These are phyloP conservation scores for Cheiracanthium punctorium DNA, from an alignment of 2,888 invertebrate species.

Conservation along the genomic window DNA sequence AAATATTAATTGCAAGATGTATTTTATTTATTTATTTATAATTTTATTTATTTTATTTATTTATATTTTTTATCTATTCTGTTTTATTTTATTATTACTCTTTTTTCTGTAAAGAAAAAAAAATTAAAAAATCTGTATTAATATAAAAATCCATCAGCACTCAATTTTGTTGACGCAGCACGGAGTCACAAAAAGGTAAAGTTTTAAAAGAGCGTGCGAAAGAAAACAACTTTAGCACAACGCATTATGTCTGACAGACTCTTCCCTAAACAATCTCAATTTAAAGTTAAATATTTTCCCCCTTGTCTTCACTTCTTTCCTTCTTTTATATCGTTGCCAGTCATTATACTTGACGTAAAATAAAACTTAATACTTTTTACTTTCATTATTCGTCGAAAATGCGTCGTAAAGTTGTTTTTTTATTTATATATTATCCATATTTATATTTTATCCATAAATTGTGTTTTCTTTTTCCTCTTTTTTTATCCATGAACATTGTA, in stretches of 20 bases:
- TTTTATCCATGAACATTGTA: not conserved
- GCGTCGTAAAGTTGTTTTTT: no score
- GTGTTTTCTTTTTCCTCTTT: not conserved
- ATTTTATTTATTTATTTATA: no score
- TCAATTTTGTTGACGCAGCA: not conserved
- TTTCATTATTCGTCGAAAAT: not conserved
- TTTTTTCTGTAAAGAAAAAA: no score
- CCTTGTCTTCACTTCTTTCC: not conserved
- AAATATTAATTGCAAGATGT: no score
- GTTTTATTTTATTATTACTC: no score
- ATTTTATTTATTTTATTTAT: no score
- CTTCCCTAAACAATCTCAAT: not conserved
- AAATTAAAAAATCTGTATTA: no score
- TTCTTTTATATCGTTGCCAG: not conserved
- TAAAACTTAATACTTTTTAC: conserved; percentile 1
- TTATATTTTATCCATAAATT: not conserved
- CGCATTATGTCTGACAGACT: not conserved
- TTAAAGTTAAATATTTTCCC: not conserved
- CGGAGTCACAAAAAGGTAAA: not conserved
- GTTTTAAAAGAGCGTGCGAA: not conserved
- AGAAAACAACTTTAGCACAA: not conserved
- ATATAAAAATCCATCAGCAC: no score
- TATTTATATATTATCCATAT: no score
- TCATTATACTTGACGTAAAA: not conserved
- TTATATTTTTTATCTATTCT: no score